These are phyloP conservation scores for Eurystomus gularis DNA, from an alignment of 2,113 vertebrate genomes.

Conservation along the genomic window DNA sequence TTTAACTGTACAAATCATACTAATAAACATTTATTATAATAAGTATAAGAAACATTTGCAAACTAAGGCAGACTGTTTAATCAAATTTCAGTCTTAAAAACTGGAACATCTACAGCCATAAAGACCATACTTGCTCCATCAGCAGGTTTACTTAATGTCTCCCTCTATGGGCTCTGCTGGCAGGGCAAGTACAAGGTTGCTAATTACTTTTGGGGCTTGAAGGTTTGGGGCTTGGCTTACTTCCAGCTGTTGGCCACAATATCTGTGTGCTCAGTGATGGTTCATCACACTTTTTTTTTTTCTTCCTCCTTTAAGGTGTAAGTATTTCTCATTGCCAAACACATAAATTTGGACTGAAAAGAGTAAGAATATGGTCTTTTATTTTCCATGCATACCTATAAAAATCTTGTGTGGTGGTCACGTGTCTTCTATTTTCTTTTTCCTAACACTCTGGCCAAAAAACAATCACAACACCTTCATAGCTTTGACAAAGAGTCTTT, in stretches of 20 bases:
- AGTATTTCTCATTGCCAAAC: not conserved
- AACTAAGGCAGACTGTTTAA: not conserved
- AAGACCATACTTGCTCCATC: not conserved
- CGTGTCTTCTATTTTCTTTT: not conserved
- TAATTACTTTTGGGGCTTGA: not conserved
- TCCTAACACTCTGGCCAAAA: not conserved
- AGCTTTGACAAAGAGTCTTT: not conserved
- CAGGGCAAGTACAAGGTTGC: not conserved
- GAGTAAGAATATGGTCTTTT: not conserved
- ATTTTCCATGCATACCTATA: not conserved
- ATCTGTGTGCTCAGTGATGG: not conserved
- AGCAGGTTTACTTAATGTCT: not conserved
- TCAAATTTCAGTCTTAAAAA: not conserved
- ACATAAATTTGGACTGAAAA: not conserved
- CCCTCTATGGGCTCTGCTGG: not conserved
- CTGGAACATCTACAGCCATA: not conserved
- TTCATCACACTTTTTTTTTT: not conserved
- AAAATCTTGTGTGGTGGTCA: not conserved
- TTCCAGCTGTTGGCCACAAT: not conserved
- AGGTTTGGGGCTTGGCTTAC: not conserved
- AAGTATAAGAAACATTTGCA: not conserved
- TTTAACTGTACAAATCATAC: not conserved
- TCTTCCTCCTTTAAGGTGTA: not conserved
- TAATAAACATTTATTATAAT: not conserved
- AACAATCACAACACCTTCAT: accelerated